A percentile compares a stretch with the other conserved stretches of the same genome.
Evolutionary conservation across 2,888 invertebrate genomes (phyloP).

Genomic region (Ptycholaimellus sp.): DNA sequence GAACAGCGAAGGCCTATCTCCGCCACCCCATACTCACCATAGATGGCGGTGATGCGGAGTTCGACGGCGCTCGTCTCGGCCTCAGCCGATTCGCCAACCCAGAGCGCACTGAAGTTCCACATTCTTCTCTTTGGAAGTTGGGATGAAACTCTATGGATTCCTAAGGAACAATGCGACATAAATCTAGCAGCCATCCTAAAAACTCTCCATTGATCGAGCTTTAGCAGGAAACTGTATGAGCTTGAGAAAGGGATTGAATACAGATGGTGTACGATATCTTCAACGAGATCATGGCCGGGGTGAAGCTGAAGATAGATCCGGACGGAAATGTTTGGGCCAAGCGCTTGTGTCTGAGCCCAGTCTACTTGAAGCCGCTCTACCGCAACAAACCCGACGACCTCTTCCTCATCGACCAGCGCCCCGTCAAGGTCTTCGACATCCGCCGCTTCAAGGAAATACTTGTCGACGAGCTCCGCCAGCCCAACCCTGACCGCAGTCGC

Average conservation of each 20-base stretch:
- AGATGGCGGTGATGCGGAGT: constrained; percentile 8
- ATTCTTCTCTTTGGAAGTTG: too few relatives aligned
- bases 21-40: constrained; percentile 7
- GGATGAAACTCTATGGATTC: too few relatives aligned
- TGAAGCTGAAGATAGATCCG: constrained; percentile 10
- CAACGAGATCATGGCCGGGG: constrained; percentile 6
- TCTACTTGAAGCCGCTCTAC: constrained; percentile 9
- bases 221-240: too few relatives aligned
- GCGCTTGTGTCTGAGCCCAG: constrained; percentile 7
- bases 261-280: constrained; percentile 4
- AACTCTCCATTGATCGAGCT: too few relatives aligned
- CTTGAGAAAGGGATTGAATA: constrained; percentile 3
- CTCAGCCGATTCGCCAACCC: constrained; percentile 3
- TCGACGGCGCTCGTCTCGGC: constrained; percentile 7
- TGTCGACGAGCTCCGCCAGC: constrained; percentile 4
- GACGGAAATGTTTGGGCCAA: constrained; percentile 13
- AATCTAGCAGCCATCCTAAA: too few relatives aligned
- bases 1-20: constrained; percentile 9
- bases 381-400: constrained; percentile 5
- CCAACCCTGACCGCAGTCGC: constrained; percentile 1
- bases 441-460: constrained; percentile 7
- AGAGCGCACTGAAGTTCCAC: too few relatives aligned
- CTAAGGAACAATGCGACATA: too few relatives aligned
- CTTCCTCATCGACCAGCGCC: constrained; percentile 6
- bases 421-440: constrained; percentile 8